These are phyloP conservation scores for Sebastes taczanowskii DNA, from an alignment of 2,797 vertebrate species.

Conservation along the genomic window DNA sequence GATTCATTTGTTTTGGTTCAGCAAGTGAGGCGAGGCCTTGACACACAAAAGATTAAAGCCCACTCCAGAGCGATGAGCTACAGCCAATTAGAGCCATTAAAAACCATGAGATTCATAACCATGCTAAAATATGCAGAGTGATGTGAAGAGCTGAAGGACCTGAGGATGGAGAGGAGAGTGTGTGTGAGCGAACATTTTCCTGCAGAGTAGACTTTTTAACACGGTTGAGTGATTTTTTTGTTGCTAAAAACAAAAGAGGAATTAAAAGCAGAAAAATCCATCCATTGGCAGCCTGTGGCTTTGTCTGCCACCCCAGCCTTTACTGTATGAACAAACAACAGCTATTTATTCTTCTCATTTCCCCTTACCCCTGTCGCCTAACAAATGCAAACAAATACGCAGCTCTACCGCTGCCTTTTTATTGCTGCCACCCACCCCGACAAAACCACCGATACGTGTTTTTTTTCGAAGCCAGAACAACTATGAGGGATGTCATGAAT, in stretches of 20 bases:
- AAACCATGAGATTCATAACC: slow-evolving; percentile 65
- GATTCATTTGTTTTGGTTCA: slow-evolving; percentile 72
- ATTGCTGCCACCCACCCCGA: slow-evolving; percentile 36
- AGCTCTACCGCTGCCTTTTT: slow-evolving; percentile 17
- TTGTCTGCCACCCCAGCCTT: slow-evolving; percentile 27
- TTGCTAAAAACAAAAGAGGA: slow-evolving; percentile 36
- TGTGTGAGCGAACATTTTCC: not conserved
- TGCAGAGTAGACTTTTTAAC: slow-evolving; percentile 13
- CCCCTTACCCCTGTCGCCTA: slow-evolving; percentile 23
- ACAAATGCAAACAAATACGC: slow-evolving; percentile 47
- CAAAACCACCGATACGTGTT: slow-evolving; percentile 8
- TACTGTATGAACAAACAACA: slow-evolving; percentile 41
- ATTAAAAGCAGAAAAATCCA: slow-evolving; percentile 31
- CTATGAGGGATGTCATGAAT: slow-evolving; percentile 18
- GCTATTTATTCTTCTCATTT: slow-evolving; percentile 49
- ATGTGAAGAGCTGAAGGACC: slow-evolving; percentile 42
- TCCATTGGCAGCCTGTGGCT: slow-evolving; percentile 10
- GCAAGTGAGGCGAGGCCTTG: slow-evolving; percentile 49
- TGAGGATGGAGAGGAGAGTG: slow-evolving; percentile 20
- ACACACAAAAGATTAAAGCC: slow-evolving; percentile 69
- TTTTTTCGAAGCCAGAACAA: slow-evolving; percentile 19
- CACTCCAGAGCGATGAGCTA: slow-evolving; percentile 55
- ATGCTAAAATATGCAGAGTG: slow-evolving; percentile 68
- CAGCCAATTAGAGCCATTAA: slow-evolving; percentile 72
- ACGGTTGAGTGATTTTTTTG: not conserved